phyloP scores from a whole-genome alignment of 2,113 vertebrate species.

The Acanthisitta chloris region DNA sequence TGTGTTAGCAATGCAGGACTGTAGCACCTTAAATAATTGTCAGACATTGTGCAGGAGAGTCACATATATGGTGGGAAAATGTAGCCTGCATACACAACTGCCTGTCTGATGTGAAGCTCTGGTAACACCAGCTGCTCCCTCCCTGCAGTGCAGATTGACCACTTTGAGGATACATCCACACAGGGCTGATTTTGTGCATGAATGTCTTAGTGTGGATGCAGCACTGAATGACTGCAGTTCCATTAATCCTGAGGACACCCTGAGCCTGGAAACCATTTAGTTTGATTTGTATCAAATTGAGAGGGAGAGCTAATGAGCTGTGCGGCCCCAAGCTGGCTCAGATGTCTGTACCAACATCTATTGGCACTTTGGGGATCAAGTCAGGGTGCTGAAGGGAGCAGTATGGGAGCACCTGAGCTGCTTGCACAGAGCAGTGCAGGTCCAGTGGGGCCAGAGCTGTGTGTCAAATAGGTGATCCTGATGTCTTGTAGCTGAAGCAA shows the following conservation, averaged over 20 bases:
- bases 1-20: neutral
- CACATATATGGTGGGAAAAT: neutral
- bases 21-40: neutral
- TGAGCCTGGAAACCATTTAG: neutral
- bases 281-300: slow-evolving; percentile 2
- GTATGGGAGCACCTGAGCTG: neutral
- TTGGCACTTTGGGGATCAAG: neutral
- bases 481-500: neutral
- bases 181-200: neutral
- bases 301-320: neutral
- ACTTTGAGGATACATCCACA: accelerated
- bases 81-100: neutral
- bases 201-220: neutral
- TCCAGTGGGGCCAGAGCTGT: neutral
- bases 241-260: neutral
- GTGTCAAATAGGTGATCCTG: neutral
- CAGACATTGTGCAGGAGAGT: neutral
- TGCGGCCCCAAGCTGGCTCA: neutral
- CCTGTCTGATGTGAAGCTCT: neutral
- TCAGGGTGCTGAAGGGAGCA: neutral
- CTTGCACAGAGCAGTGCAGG: neutral
- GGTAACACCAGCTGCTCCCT: neutral
- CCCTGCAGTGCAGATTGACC: neutral
- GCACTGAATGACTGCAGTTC: neutral
- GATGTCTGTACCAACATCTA: neutral